Base-by-base conservation (phyloP, 2,888 invertebrate species). In the Tinea semifulvella region DNA sequence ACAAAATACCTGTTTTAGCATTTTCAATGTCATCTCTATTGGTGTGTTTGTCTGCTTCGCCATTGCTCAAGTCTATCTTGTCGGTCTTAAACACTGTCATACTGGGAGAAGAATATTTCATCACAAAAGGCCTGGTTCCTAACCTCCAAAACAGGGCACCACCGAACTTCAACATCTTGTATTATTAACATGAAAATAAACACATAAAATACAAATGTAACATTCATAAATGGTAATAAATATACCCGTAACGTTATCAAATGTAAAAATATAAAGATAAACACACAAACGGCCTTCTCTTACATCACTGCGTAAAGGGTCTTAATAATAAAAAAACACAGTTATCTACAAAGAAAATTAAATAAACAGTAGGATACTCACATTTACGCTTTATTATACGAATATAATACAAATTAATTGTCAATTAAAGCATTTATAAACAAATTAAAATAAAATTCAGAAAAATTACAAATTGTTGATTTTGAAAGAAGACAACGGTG, bases 11-110 rank as follows among this genome's bases (percentile, higher is more conserved):
- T 27, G 27, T 16, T 26, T 16, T 26, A 20, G 13, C 26, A 27
- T 17, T 42, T 11, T 16, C 26, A 8, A 36, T 16, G 8, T 42
- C 17, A 10, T 26, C 18, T 22, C 4, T 13, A 20, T 14, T 38
- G 16, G n/a, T n/a, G n/a, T 20, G 19, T 43, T 43, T 28, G 6
- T 43, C 43, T 17, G 11, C n/a, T 19, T 11, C 43, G 31, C 13
- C 20, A 10, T 19, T 31, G 2, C 7, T 13, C 11, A 42, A 46
- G 8, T 69, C 69, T 14, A 65, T 46, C 50, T 73, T 72, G 11
- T 73, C 90, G 6, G 89, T 92, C 28, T 86, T 91, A 13, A 91
- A 89, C 35, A 91, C 91, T 8, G 92, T 89, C 10, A 93, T 92
- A 6, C 94, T 94, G 59, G 94, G 91, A 25, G 60, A 60, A 1